A percentile compares a stretch with the other conserved stretches of the same genome.
Evolutionary conservation across 1,140 invertebrate species (phyloP).

Genomic region (Bombus superbus): DNA sequence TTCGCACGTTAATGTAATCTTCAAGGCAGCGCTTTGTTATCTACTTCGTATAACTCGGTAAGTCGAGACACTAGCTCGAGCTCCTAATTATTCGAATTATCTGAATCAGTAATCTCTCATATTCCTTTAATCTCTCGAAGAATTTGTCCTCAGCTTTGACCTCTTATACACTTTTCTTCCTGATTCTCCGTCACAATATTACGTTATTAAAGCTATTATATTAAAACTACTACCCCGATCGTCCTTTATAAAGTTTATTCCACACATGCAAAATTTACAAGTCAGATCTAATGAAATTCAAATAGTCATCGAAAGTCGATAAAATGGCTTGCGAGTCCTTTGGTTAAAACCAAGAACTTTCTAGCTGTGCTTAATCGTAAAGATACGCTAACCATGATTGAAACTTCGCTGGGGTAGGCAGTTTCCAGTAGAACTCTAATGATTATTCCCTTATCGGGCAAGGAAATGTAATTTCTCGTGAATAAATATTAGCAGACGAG

Average conservation of each 20-base stretch:
- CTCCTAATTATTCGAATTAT: neutral
- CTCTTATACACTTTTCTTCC: neutral
- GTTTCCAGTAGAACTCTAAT: neutral
- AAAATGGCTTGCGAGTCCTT: neutral
- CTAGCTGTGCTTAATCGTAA: conserved; percentile 11
- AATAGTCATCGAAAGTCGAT: conserved; percentile 4
- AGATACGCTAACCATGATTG: neutral
- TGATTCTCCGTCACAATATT: neutral
- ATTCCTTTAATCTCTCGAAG: neutral
- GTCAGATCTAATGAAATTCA: neutral
- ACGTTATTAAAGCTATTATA: neutral
- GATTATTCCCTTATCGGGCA: conserved; percentile 20
- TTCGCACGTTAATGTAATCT: neutral
- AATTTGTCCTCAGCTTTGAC: neutral
- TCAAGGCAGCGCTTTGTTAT: neutral
- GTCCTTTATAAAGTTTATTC: too few species aligned
- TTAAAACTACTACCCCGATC: neutral
- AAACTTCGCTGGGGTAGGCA: neutral
- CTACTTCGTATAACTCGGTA: neutral
- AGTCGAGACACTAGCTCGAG: neutral
- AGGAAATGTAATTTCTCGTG: conserved; percentile 42
- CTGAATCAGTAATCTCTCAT: neutral
- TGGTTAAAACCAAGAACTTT: neutral
- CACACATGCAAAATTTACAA: neutral
- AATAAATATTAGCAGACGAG: conserved; percentile 38